These are phyloP conservation scores for Smittia sp. DNA, from an alignment of 2,888 invertebrate genomes.

Conservation along the genomic window DNA sequence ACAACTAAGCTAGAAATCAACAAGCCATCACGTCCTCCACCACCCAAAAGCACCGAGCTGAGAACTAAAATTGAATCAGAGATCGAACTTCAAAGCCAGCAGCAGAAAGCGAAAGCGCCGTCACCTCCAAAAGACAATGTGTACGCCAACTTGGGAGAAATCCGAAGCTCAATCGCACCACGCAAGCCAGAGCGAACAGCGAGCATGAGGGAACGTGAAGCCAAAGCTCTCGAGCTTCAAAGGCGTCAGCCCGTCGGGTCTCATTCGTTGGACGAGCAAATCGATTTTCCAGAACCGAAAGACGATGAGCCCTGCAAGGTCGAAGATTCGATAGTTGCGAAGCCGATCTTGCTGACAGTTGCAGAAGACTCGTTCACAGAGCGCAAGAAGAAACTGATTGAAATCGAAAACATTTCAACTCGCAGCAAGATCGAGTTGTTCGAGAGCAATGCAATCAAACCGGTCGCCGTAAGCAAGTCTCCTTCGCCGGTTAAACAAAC, in stretches of 20 bases:
- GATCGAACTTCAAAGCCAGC: conserved; percentile 55
- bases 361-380: conserved; percentile 48
- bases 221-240: conserved; percentile 60
- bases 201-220: conserved; percentile 78
- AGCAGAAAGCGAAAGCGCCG: conserved; percentile 43
- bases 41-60: conserved; percentile 66
- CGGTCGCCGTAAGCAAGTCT: not conserved
- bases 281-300: not conserved
- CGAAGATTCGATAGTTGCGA: conserved; percentile 24
- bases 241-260: conserved; percentile 43
- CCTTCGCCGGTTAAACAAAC: conserved; percentile 12
- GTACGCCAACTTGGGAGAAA: conserved; percentile 82
- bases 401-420: conserved; percentile 39
- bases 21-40: conserved; percentile 70
- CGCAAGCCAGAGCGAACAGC: conserved; percentile 83
- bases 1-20: conserved; percentile 56
- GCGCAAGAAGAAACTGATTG: conserved; percentile 46
- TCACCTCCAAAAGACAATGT: conserved; percentile 60
- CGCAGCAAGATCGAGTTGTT: conserved; percentile 51
- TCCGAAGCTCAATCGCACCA: conserved; percentile 75
- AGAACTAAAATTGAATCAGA: conserved; percentile 55
- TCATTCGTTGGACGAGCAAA: not conserved
- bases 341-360: not conserved
- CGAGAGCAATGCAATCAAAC: conserved; percentile 44
- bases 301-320: conserved; percentile 5